These are phyloP conservation scores for Scyliorhinus canicula DNA, from an alignment of 2,797 vertebrate genomes.

Conservation along the genomic window DNA sequence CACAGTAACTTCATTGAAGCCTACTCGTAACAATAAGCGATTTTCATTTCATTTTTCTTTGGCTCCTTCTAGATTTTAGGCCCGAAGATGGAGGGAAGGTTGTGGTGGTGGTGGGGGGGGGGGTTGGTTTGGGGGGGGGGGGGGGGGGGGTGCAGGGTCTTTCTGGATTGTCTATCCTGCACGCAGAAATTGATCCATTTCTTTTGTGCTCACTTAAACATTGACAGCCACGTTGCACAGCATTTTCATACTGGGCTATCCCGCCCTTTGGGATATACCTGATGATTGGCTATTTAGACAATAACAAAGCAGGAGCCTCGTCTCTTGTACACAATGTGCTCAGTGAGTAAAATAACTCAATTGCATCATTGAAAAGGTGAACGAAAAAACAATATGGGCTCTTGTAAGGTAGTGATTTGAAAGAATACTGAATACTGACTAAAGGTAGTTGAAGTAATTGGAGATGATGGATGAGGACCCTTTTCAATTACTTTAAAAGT, in stretches of 20 bases:
- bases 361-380: neutral
- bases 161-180: neutral
- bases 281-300: neutral
- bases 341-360: neutral
- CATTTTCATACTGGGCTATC: neutral
- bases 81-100: neutral
- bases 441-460: neutral
- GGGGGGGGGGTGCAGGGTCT: too few relatives aligned
- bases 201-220: neutral
- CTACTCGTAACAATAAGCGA: too few relatives aligned
- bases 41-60: too few relatives aligned
- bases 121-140: too few relatives aligned
- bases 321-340: neutral
- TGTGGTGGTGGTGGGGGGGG: neutral
- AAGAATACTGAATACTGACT: neutral
- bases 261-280: neutral
- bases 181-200: neutral
- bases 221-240: neutral
- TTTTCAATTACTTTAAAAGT: conserved; percentile 26
- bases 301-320: neutral
- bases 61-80: neutral
- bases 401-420: conserved; percentile 9
- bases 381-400: neutral
- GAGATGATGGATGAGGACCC: conserved; percentile 1
- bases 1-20: too few relatives aligned